Evolutionary conservation across 2,113 vertebrate species (phyloP), one percentile per base, ranked within the genome.

Genomic region (Propithecus coquereli): DNA sequence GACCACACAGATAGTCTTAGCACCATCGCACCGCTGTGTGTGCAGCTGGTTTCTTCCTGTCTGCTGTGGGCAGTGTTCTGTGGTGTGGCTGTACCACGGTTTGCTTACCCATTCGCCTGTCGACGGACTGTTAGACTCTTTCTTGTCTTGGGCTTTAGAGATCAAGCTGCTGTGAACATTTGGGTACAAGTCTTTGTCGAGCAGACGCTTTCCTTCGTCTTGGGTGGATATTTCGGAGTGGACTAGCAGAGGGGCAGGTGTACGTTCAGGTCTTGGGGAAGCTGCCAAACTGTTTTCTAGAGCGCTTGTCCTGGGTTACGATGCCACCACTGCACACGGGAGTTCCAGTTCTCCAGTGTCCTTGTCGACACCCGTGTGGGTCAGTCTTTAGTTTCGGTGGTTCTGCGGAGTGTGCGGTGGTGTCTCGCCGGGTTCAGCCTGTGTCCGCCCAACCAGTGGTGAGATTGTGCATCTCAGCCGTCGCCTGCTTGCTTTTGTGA

Each of bases 21-120:
- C 6, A 5, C 4, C 12, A 3, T 13, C 32, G 1, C 5, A 1
- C 11, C 4, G 8, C 17, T 13, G 27, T 13, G 2, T 10, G 0
- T 32, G 47, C 37, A 1, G 9, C 5, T 7, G 17, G 17, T 79
- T 54, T 20, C 8, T 32, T 43, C 23, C 34, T 70, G 22, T 32
- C 65, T 17, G 16, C 4, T 76, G n/a, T 22, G 14, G 50, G n/a
- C 37, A 54, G 40, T 18, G 4, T 3, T 17, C 32, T 22, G 34
- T 23, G 3, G 11, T 14, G 3, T 40, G 59, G 13, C 17, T 34
- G 13, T 47, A 18, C 47, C 5, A 1, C 17, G 16, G 25, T 57
- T 68, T 20, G 20, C 13, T 40, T 32, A n/a, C 59, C 40, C 25
- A 17, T 63, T 71, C 9, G 10, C 57, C 47, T 17, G 6, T 14